A percentile compares a stretch with the other conserved stretches of the same genome.
These are phyloP conservation scores for Acanthococcus lagerstroemiae DNA, from an alignment of 2,888 invertebrate species.

Conservation along the genomic window DNA sequence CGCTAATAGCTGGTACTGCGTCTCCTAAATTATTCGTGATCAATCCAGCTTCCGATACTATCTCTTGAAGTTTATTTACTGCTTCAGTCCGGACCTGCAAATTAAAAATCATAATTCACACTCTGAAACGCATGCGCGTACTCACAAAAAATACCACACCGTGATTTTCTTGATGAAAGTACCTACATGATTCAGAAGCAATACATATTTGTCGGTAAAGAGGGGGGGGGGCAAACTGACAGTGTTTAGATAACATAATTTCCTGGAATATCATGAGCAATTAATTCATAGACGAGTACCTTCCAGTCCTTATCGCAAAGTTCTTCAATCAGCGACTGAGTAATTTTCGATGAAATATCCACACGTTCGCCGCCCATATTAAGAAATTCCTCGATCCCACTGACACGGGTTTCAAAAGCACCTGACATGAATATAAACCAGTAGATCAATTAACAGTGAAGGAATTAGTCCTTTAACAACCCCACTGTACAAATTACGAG, in stretches of 20 bases:
- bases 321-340: conserved; percentile 67
- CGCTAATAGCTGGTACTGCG: conserved; percentile 59
- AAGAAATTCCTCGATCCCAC: conserved; percentile 43
- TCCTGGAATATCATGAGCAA: too few relatives aligned
- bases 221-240: too few relatives aligned
- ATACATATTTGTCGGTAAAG: too few relatives aligned
- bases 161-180: too few relatives aligned
- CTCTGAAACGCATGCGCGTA: too few relatives aligned
- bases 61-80: conserved; percentile 57
- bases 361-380: conserved; percentile 50
- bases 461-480: conserved; percentile 44
- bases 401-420: too few relatives aligned
- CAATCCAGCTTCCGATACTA: conserved; percentile 64
- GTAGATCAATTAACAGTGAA: too few relatives aligned
- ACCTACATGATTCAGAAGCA: too few relatives aligned
- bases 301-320: conserved; percentile 90
- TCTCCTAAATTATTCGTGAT: conserved; percentile 78
- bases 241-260: too few relatives aligned
- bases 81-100: conserved; percentile 58
- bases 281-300: conserved; percentile 46
- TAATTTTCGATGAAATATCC: conserved; percentile 74
- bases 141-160: too few relatives aligned
- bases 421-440: too few relatives aligned
- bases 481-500: too few relatives aligned
- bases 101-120: background rate